Evolutionary conservation across 1,140 invertebrate species (phyloP).

Genomic region (Cyclargus thomasi): DNA sequence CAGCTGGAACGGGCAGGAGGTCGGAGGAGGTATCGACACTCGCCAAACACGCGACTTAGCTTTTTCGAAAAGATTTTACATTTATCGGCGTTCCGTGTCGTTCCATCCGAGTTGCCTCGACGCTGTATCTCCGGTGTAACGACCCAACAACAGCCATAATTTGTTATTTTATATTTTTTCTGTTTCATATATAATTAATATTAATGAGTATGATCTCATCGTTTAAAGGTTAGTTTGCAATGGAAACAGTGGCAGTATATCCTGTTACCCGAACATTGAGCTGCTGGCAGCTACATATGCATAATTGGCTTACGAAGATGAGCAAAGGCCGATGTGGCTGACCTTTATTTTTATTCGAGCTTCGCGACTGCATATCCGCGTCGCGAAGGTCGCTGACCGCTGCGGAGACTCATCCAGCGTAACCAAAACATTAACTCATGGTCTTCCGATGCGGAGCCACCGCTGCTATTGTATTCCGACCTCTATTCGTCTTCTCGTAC

Average conservation of each 20-base stretch:
- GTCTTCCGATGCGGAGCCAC: constrained; percentile 18
- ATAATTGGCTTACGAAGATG: background rate
- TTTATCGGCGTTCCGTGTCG: constrained; percentile 46
- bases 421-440: constrained; percentile 38
- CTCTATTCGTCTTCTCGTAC: background rate
- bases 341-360: constrained; percentile 18
- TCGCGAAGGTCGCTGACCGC: constrained; percentile 60
- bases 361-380: constrained; percentile 47
- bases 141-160: constrained; percentile 22
- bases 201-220: constrained; percentile 10
- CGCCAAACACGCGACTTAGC: constrained; percentile 46
- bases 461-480: constrained; percentile 4
- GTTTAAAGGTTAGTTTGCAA: constrained; percentile 6
- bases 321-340: constrained; percentile 7
- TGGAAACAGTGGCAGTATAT: background rate
- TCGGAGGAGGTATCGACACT: constrained; percentile 40
- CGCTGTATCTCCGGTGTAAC: constrained; percentile 33
- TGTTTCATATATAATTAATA: background rate
- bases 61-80: constrained; percentile 32
- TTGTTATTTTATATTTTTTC: constrained; percentile 2
- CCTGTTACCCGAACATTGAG: background rate
- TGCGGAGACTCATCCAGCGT: constrained; percentile 50
- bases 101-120: constrained; percentile 46
- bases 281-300: background rate
- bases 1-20: constrained; percentile 45